Conservation (phyloP, 2,888 invertebrate species). For the Dascillus cervinus region DNA sequence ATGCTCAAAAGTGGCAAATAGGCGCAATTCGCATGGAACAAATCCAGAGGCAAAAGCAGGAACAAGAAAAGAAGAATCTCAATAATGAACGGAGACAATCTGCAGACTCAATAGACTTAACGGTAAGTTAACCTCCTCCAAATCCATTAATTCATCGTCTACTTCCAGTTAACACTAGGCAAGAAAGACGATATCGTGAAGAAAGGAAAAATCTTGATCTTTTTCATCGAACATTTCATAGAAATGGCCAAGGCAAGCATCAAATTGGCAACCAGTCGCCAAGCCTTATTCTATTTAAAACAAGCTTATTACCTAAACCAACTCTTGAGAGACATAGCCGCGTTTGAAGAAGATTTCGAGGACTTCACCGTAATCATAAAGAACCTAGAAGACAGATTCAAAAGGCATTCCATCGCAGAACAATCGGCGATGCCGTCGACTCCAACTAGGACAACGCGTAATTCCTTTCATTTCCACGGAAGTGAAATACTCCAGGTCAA, state of each 20-base stretch:
- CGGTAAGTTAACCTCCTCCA: conserved; percentile 38
- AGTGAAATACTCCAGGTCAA: conserved; percentile 16
- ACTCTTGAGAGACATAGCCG: conserved; percentile 52
- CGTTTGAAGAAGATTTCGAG: conserved; percentile 50
- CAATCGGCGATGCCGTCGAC: conserved; percentile 17
- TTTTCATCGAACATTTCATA: conserved; percentile 66
- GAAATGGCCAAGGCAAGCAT: conserved; percentile 60
- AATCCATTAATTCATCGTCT: neutral
- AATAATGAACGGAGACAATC: conserved; percentile 20
- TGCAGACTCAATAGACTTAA: conserved; percentile 47
- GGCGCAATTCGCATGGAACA: no score
- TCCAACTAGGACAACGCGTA: no score
- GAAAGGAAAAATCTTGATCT: conserved; percentile 47
- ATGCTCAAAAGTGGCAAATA: neutral
- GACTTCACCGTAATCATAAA: no score
- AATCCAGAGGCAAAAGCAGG: neutral
- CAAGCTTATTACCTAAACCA: conserved; percentile 61
- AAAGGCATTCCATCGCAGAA: no score
- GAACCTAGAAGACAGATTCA: no score
- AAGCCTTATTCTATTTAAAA: conserved; percentile 60
- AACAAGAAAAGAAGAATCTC: conserved; percentile 11
- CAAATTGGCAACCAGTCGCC: conserved; percentile 51
- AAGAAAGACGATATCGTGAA: conserved; percentile 1
- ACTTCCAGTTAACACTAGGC: neutral
- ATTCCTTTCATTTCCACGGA: no score